Percentiles rank a stretch among this genome's conserved stretches.
Evolutionary conservation across 2,113 vertebrate species (phyloP).

Genomic region (Psephotus haematonotus): DNA sequence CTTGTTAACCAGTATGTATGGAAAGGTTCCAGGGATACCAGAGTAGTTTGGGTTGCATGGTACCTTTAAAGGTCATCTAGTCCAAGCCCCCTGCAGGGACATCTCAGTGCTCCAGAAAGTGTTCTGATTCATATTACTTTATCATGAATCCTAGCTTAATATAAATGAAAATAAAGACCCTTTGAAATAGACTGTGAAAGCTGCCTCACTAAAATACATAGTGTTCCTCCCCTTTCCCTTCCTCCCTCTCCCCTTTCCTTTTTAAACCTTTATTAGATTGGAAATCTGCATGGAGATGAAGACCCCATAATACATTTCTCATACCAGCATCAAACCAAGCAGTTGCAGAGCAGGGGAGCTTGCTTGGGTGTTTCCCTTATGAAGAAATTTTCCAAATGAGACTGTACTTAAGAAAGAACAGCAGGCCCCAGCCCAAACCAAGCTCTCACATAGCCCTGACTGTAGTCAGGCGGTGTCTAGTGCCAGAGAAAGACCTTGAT

Average conservation of each 20-base stretch:
- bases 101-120: background rate
- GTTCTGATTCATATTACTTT: slow-evolving; percentile 6
- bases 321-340: background rate
- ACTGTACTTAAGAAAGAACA: background rate
- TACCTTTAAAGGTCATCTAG: background rate
- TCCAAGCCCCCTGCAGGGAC: background rate
- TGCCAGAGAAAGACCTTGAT: background rate
- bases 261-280: background rate
- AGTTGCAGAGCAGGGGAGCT: background rate
- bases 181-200: background rate
- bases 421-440: background rate
- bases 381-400: background rate
- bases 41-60: background rate
- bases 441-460: background rate
- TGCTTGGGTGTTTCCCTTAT: background rate
- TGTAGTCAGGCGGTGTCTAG: background rate
- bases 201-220: background rate
- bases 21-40: background rate
- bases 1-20: background rate
- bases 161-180: background rate
- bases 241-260: background rate
- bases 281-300: background rate
- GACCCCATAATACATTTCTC: background rate
- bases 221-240: background rate
- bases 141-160: background rate